Conservation (phyloP, 2,113 vertebrate species). For the Hippocampus abdominalis region DNA sequence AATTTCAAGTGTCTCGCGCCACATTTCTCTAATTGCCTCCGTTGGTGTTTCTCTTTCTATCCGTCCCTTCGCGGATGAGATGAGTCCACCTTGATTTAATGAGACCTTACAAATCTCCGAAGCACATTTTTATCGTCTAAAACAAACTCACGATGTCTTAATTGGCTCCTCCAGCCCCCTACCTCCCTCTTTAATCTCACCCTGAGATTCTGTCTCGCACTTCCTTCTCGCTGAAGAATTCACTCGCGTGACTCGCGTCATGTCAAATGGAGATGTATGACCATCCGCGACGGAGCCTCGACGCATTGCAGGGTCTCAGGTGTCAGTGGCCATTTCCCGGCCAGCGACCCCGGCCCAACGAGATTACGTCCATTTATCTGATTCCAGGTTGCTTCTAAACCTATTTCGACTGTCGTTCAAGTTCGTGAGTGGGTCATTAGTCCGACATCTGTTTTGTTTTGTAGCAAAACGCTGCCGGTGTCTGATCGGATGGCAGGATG, state of each 20-base stretch:
- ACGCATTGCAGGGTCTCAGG: conserved; percentile 72
- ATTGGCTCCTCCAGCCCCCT: neutral
- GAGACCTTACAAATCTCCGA: conserved; percentile 52
- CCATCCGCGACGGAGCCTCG: conserved; percentile 57
- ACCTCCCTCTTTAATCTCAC: conserved; percentile 32
- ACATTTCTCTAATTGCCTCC: conserved; percentile 8
- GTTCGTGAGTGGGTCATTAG: conserved; percentile 60
- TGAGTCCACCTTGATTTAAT: conserved; percentile 41
- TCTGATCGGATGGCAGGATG: conserved; percentile 16
- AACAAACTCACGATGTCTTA: conserved; percentile 39
- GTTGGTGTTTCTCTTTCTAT: conserved; percentile 15
- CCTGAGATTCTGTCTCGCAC: conserved; percentile 4
- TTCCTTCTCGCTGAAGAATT: conserved; percentile 39
- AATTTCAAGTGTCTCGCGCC: conserved; percentile 12
- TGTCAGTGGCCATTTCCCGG: conserved; percentile 72
- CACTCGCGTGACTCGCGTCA: conserved; percentile 63
- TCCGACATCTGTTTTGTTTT: conserved; percentile 67
- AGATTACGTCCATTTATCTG: conserved; percentile 79
- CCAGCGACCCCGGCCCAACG: conserved; percentile 64
- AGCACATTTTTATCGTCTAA: conserved; percentile 45
- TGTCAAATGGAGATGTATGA: conserved; percentile 73
- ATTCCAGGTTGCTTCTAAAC: conserved; percentile 68
- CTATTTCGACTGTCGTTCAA: conserved; percentile 72
- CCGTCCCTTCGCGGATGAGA: neutral
- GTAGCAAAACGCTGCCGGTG: conserved; percentile 29